Base-by-base conservation (phyloP, 2,888 invertebrate species). In the Conistra vaccinii region DNA sequence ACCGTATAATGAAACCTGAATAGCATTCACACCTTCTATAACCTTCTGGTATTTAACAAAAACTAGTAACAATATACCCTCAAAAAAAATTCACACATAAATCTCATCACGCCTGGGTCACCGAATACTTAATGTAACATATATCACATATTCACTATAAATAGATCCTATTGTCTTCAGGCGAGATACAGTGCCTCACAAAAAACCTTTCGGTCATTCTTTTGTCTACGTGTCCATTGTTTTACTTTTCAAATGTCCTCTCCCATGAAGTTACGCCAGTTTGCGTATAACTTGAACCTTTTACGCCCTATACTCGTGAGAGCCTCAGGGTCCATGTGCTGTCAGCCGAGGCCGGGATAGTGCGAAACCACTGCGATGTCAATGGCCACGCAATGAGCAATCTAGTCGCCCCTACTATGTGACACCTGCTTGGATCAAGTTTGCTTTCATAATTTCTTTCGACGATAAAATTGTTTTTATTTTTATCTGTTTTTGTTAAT, bases 241-340 rank as follows among this genome's bases (percentile, higher is more conserved):
- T 87, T 88, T 86, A 85, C 78, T 80, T 79, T 81, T 81, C 61
- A 85, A 77, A 79, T 86, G 80, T 85, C 84, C 83, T 83, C 87
- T 90, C 90, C 87, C 89, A 90, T 90, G 87, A 85, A 85, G 84
- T 80, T 88, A 48, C 66, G 29, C 57, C 39, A 58, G 58, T 80
- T 88, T 87, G 84, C 85, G 91, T 90, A 35, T 35, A 90, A 91
- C 81, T 71, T 79, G 89, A 90, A 83, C 86, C 88, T 81, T 78
- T 83, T 85, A 73, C 76, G 78, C 66, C 77, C 78, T 83, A 86
- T 70, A 85, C 84, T 76, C 88, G 89, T 90, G 89, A 88, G 90
- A 91, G 78, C 63, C 73, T 85, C 80, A 80, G 84, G 87, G 83
- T 73, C 72, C 80, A 80, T 79, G 81, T 57, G 78, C 83, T 67